phyloP scores from a whole-genome alignment of 2,113 vertebrate genomes.

The Hystrix brachyura region DNA sequence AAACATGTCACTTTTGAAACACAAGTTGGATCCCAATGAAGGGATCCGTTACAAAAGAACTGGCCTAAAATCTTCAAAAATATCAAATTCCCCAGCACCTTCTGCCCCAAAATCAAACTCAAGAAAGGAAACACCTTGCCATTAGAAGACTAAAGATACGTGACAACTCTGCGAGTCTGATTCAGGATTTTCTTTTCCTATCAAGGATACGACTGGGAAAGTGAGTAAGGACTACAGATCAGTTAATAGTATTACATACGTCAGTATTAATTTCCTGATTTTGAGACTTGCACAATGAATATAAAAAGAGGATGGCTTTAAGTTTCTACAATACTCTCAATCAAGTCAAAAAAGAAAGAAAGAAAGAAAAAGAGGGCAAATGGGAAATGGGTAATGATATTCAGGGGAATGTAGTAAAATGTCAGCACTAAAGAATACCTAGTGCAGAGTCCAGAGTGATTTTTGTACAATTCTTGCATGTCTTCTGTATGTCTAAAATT shows the following conservation, averaged over 20 bases:
- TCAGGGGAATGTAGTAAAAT: neutral
- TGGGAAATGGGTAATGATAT: neutral
- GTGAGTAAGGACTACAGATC: neutral
- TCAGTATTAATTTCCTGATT: constrained; percentile 8
- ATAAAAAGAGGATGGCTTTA: neutral
- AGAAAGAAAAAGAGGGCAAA: neutral
- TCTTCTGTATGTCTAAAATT: constrained; percentile 55
- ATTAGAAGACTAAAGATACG: neutral
- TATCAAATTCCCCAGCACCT: neutral
- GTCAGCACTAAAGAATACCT: neutral
- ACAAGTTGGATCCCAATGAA: neutral
- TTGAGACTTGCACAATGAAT: neutral
- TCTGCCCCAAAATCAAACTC: neutral
- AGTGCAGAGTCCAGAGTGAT: neutral
- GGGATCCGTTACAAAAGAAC: constrained; percentile 14
- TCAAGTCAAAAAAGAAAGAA: neutral
- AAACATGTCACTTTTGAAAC: neutral
- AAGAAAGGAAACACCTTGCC: neutral
- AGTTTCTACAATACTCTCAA: neutral
- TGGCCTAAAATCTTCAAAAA: constrained; percentile 32
- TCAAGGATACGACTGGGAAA: neutral
- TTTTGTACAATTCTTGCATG: neutral
- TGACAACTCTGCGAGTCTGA: neutral
- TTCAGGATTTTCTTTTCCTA: neutral
- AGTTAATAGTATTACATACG: neutral